These are phyloP conservation scores for Invenusta paracnida DNA, from an alignment of 2,888 invertebrate species.

Conservation along the genomic window DNA sequence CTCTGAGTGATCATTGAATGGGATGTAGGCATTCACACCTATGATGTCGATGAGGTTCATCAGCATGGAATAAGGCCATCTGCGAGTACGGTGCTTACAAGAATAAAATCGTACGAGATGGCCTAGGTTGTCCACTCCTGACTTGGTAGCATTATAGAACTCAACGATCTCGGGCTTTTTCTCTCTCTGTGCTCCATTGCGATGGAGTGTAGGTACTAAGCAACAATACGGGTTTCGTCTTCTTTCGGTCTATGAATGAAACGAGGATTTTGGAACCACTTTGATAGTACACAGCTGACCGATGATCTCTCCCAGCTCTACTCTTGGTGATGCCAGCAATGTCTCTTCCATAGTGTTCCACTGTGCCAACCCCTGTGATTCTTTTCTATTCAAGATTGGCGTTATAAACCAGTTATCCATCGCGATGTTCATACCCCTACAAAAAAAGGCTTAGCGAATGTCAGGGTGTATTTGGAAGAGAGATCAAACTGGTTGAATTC, in stretches of 20 bases:
- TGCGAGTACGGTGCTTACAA: neutral
- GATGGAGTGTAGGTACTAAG: neutral
- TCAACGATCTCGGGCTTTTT: neutral
- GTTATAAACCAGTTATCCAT: neutral
- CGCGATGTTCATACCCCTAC: neutral
- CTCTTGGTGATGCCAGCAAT: neutral
- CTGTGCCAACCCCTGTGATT: neutral
- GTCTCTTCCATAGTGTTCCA: neutral
- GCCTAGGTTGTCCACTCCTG: neutral
- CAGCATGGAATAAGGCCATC: neutral
- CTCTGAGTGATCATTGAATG: neutral
- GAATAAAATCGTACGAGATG: neutral
- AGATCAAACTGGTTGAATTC: neutral
- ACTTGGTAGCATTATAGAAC: neutral
- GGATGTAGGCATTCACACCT: neutral
- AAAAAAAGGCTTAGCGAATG: neutral
- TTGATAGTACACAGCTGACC: neutral
- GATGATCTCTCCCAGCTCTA: neutral
- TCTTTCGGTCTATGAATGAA: neutral
- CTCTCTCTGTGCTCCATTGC: neutral
- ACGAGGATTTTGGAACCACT: neutral
- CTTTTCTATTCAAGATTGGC: neutral
- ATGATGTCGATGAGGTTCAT: neutral
- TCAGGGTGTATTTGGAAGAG: neutral
- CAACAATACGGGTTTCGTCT: neutral